Evolutionary conservation across 1,140 invertebrate species (phyloP).

Genomic region (Sycophila sp.): DNA sequence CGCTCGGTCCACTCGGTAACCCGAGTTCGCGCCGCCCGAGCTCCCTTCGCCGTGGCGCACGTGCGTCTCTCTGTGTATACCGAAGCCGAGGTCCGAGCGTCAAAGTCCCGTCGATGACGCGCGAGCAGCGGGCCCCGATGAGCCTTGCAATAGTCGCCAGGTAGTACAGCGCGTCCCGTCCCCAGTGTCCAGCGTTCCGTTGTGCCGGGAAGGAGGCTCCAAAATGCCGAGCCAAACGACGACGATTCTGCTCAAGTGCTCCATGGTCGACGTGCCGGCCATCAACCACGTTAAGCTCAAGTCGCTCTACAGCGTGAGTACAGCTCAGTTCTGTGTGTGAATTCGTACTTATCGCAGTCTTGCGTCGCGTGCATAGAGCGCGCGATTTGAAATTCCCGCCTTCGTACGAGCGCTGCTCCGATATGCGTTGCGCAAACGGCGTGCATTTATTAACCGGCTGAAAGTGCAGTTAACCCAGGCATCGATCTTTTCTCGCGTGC

Average conservation of each 20-base stretch:
- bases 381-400: too few species aligned
- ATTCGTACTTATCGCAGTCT: too few species aligned
- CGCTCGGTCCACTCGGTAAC: background rate
- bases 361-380: too few species aligned
- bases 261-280: conserved; percentile 64
- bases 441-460: too few species aligned
- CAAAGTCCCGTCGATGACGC: too few species aligned
- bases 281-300: conserved; percentile 63
- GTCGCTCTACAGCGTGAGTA: conserved; percentile 60
- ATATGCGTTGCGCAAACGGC: too few species aligned
- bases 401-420: too few species aligned
- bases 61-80: background rate
- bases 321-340: background rate
- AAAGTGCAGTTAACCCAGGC: too few species aligned
- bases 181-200: background rate
- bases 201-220: background rate
- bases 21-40: background rate
- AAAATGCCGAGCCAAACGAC: conserved; percentile 64
- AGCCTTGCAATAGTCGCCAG: background rate
- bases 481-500: too few species aligned
- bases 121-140: background rate
- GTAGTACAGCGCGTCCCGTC: background rate
- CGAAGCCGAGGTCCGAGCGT: background rate
- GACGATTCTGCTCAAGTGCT: conserved; percentile 64
- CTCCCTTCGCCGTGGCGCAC: background rate